Base-by-base conservation (phyloP, 2,797 vertebrate species). In the Intellagama lesueurii region DNA sequence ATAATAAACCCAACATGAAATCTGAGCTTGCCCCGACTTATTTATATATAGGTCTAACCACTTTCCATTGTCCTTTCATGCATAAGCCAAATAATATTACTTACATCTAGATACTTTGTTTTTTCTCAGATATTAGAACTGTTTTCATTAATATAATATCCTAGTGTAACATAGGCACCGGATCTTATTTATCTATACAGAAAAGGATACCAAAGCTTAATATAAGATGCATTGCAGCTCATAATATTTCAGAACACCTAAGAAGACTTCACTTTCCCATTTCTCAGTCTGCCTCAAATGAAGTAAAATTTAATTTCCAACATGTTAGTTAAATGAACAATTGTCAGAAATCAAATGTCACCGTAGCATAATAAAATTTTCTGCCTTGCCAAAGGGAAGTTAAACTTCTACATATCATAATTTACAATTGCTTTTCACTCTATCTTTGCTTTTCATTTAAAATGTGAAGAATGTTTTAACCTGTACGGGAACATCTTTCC, bases 371-470 rank as follows among this genome's bases (percentile, higher is more conserved):
- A 12, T 60, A 72, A 88, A 72, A 75, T 70, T 30, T 79, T 60
- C 8, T 70, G 73, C 73, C 89, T 75, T 47, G 0, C 49, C 28
- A 78, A 85, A 69, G 91, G 52, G 79, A 87, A 82, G 40, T 91
- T 83, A 80, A 28, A 60, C 87, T 86, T n/a, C 73, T 91, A 86
- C 72, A 88, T 81, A 88, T 40, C 49, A 70, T 79, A 70, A 60
- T 84, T 92, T 84, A n/a, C 26, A 90, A 69, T n/a, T 69, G 26
- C 19, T 84, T 85, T 76, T 91, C 79, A 24, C 35, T 22, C 14
- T 70, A 81, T 1, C 8, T 93, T 88, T 88, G 26, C 8, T 92
- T 92, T 90, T 69, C 78, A 87, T 19, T 88, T 40, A 93, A 93
- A 91, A 73, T 28, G 87, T 6, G 7, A 75, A 85, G 92, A 94